Percentiles rank a stretch among this genome's conserved stretches.
Conservation (phyloP, 2,113 vertebrate genomes). For the Myrmophylax atrothorax region DNA sequence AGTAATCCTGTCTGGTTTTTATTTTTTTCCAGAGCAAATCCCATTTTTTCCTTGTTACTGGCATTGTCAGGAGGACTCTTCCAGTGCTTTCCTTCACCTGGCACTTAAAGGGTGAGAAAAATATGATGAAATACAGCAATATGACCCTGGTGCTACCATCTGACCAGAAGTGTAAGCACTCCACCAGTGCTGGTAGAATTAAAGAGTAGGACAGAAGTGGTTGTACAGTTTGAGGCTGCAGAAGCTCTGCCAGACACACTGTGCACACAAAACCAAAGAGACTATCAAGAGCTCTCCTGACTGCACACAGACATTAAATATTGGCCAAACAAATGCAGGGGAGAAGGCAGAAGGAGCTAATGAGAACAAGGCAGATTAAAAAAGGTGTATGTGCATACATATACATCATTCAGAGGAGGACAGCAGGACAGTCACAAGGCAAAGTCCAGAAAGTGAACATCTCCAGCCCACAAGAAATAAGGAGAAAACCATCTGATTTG, state of each 20-base stretch:
- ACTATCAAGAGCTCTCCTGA: background rate
- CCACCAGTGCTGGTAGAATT: background rate
- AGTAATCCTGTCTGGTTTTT: background rate
- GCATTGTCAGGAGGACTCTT: background rate
- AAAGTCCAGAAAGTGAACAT: background rate
- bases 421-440: background rate
- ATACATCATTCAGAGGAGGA: background rate
- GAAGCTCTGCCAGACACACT: background rate
- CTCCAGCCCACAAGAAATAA: background rate
- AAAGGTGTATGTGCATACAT: background rate
- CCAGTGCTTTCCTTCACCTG: background rate
- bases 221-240: background rate
- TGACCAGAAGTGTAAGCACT: background rate
- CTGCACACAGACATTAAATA: background rate
- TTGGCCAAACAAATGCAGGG: background rate
- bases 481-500: background rate
- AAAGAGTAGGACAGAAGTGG: background rate
- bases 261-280: background rate
- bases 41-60: background rate
- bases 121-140: background rate
- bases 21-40: background rate
- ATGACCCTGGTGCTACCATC: background rate
- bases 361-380: background rate
- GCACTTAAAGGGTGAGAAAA: background rate
- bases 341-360: background rate